phyloP scores from a whole-genome alignment of 2,113 vertebrate species.

The Pholis gunnellus region DNA sequence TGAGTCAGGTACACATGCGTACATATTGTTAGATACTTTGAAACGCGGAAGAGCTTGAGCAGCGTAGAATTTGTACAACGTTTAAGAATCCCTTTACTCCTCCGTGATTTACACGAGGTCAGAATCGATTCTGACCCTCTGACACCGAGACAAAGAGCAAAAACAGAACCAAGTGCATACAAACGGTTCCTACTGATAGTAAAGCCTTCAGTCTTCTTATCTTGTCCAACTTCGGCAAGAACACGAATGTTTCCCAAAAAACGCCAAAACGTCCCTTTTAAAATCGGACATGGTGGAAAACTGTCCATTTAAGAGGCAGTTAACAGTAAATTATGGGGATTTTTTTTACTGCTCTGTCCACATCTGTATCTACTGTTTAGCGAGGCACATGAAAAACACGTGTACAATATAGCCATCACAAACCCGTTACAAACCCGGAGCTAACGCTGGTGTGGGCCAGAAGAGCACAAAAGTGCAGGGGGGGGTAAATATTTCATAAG shows the following conservation, averaged over 20 bases:
- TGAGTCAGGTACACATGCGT: constrained; percentile 1
- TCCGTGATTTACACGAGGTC: neutral
- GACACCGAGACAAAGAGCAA: neutral
- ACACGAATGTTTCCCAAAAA: neutral
- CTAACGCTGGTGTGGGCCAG: neutral
- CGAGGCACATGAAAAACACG: neutral
- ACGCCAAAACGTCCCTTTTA: neutral
- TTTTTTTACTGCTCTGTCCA: neutral
- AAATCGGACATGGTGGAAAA: neutral
- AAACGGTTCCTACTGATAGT: neutral
- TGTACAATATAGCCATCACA: neutral
- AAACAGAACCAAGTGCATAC: neutral
- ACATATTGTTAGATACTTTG: neutral
- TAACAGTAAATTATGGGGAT: no score
- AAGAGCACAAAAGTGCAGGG: constrained; percentile 41
- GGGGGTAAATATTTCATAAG: constrained; percentile 75
- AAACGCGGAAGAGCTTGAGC: neutral
- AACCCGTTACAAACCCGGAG: constrained; percentile 14
- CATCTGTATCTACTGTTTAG: neutral
- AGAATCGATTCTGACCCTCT: neutral
- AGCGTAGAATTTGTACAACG: neutral
- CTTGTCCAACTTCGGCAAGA: neutral
- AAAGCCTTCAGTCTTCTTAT: constrained; percentile 7
- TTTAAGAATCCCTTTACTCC: neutral
- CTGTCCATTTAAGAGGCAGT: neutral